Base-by-base conservation (phyloP, 2,888 invertebrate species). In the Noctua comes region DNA sequence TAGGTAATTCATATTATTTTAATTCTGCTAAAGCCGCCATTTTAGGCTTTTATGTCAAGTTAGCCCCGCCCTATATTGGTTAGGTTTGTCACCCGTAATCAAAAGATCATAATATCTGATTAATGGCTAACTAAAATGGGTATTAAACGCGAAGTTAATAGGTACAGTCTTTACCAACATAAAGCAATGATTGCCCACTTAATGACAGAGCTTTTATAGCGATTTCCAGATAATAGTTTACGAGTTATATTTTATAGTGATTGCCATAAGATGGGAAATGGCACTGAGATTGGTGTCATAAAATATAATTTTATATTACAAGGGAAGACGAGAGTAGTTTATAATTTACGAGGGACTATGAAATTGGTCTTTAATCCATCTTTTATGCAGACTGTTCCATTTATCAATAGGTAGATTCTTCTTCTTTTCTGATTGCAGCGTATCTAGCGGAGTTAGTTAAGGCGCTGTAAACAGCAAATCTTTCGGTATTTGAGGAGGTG, bases 201-300 rank as follows among this genome's bases (percentile, higher is more conserved):
- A 84, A 86, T 85, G 79, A 69, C 57, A 0, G 4, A 40, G n/a
- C 71, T 77, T 84, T 83, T 82, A 87, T 85, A 72, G 84, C 84
- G 64, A 77, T 76, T 71, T 65, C 62, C 57, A 65, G 68, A 70
- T 62, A 77, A 85, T 80, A 77, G 70, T 89, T 91, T 91, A 91
- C 73, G 88, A 86, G 74, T 68, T 62, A 62, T 74, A 80, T 89
- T 90, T 92, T 91, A 92, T 92, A 90, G 89, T 92, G 92, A 92
- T 92, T 92, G 92, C 86, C 70, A 70, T 88, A 88, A 91, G 92
- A 92, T 92, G 85, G 77, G 73, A 68, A 54, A 80, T 64, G 76
- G 83, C 77, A 76, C 74, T 68, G 70, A 81, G 80, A 84, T 86
- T 86, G 82, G n/a, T n/a, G 74, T 24, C 75, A 76, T 86, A 83